Conservation (phyloP, 2,113 vertebrate genomes). For the Boleophthalmus pectinirostris region DNA sequence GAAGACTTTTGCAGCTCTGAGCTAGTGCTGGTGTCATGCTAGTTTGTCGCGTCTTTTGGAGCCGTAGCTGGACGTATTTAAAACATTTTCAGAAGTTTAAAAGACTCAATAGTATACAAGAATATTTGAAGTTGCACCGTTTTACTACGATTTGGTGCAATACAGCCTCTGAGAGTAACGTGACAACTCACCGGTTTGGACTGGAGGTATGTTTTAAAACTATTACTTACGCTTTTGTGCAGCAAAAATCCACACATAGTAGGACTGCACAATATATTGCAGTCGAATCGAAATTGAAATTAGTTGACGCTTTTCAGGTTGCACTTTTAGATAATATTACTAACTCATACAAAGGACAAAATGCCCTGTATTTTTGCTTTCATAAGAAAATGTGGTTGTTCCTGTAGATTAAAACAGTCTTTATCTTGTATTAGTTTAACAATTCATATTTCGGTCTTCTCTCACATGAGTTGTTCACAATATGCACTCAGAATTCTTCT, state of each 20-base stretch:
- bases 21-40: constrained; percentile 39
- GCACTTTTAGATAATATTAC: too few relatives aligned
- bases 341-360: too few relatives aligned
- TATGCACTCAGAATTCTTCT: too few relatives aligned
- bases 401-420: too few relatives aligned
- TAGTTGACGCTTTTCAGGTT: too few relatives aligned
- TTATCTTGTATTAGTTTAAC: too few relatives aligned
- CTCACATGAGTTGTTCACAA: too few relatives aligned
- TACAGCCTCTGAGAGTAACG: neutral
- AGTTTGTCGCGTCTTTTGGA: constrained; percentile 31
- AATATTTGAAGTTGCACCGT: neutral
- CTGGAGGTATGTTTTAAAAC: constrained; percentile 36
- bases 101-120: neutral
- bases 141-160: accelerated
- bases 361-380: too few relatives aligned
- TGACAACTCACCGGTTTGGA: neutral
- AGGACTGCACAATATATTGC: too few relatives aligned
- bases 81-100: neutral
- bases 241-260: neutral
- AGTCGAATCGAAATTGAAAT: too few relatives aligned
- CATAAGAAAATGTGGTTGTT: too few relatives aligned
- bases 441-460: too few relatives aligned
- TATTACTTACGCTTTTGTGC: neutral
- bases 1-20: neutral
- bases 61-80: constrained; percentile 8